Conservation (phyloP, 1,140 invertebrate genomes). For the Formica exsecta region DNA sequence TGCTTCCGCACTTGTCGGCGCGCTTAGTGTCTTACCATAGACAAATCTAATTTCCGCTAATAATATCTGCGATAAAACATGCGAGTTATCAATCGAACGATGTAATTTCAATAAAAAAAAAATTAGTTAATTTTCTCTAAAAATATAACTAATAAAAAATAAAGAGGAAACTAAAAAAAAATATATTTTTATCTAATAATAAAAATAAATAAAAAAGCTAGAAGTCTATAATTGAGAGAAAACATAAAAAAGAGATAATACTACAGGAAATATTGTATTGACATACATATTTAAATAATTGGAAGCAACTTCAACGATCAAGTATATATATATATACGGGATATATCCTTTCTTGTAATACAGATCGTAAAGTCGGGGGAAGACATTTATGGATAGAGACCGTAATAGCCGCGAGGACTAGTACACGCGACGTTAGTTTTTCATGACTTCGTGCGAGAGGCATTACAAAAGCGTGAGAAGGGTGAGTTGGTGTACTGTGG, state of each 20-base stretch:
- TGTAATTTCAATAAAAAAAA: neutral
- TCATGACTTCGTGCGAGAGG: constrained; percentile 74
- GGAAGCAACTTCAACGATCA: neutral
- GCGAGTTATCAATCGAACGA: neutral
- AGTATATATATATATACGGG: no score
- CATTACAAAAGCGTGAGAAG: constrained; percentile 77
- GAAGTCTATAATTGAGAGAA: neutral
- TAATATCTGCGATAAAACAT: neutral
- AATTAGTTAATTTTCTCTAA: neutral
- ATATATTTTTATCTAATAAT: neutral
- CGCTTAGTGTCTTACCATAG: neutral
- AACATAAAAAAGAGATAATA: neutral
- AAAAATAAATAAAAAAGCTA: neutral
- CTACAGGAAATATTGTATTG: neutral
- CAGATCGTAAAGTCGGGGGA: constrained; percentile 38
- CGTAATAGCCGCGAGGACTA: constrained; percentile 67
- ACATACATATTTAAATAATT: neutral
- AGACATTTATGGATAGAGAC: constrained; percentile 66
- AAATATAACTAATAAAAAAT: no score
- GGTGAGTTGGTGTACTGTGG: constrained; percentile 68
- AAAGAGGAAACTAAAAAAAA: neutral
- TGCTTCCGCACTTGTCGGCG: constrained; percentile 41
- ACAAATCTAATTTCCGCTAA: constrained; percentile 32
- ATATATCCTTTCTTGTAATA: constrained; percentile 8
- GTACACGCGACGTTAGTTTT: constrained; percentile 74